phyloP scores from a whole-genome alignment of 2,797 vertebrate species.

The Coccyzus lansbergi region DNA sequence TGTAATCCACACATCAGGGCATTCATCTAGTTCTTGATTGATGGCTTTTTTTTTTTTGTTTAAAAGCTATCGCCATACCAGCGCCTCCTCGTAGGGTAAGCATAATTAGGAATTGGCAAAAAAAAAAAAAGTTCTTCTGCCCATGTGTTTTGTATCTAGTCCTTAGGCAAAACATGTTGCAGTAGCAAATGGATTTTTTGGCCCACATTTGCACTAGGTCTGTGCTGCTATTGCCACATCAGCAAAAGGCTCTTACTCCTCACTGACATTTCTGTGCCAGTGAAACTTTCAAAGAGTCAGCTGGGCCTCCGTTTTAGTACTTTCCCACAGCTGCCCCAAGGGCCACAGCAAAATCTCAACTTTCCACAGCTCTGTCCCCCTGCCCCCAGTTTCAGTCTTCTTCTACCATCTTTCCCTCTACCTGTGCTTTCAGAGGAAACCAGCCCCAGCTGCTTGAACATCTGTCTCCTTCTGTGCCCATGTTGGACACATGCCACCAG shows the following conservation, averaged over 20 bases:
- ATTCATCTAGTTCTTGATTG: neutral
- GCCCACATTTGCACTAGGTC: neutral
- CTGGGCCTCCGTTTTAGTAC: neutral
- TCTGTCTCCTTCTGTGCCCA: neutral
- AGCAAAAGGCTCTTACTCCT: neutral
- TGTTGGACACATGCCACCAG: neutral
- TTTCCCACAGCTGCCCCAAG: neutral
- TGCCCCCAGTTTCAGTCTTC: neutral
- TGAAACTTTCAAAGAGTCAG: neutral
- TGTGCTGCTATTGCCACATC: neutral
- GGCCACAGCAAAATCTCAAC: neutral
- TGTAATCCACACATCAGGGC: accelerated
- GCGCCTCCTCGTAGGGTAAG: neutral
- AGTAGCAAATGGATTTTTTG: neutral
- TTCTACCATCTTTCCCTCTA: neutral
- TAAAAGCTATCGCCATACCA: neutral
- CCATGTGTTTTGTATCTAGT: neutral
- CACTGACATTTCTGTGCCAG: neutral
- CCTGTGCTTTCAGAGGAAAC: neutral
- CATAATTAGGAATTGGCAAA: neutral
- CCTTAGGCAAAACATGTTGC: neutral
- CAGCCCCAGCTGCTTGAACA: neutral
- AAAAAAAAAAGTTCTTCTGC: neutral
- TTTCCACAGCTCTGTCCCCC: neutral
- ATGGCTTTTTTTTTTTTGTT: neutral